Percentiles rank a stretch among this genome's conserved stretches.
Conservation (phyloP, 2,797 vertebrate species). For the Urophycis tenuis region DNA sequence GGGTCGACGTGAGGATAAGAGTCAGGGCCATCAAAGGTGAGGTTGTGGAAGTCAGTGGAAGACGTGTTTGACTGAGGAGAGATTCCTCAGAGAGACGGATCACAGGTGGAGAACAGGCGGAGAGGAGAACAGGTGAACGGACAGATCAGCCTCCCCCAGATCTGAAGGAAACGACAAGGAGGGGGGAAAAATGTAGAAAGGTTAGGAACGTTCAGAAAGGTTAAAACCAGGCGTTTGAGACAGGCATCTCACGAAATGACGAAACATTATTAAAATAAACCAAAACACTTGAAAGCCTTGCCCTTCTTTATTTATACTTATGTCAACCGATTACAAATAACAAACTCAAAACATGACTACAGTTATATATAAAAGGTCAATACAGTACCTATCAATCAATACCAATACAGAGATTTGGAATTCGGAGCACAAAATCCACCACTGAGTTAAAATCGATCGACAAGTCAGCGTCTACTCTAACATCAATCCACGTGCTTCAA, state of each 20-base stretch:
- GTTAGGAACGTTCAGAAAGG: conserved; percentile 12
- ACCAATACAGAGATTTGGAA: background rate
- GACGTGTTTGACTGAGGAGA: conserved; percentile 50
- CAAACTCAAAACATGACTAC: background rate
- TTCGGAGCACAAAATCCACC: background rate
- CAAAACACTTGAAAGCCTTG: conserved; percentile 24
- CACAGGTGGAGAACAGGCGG: conserved; percentile 56
- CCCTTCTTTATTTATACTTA: background rate
- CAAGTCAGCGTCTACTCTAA: background rate
- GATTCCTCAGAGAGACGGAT: conserved; percentile 52
- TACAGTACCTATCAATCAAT: background rate
- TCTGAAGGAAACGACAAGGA: conserved; percentile 63
- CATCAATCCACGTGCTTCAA: background rate
- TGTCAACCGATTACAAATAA: background rate
- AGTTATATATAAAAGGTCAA: too few relatives aligned
- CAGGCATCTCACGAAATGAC: background rate
- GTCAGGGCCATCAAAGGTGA: background rate
- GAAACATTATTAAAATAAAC: background rate
- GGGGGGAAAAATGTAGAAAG: background rate
- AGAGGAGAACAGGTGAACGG: conserved; percentile 51
- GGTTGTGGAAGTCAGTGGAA: conserved; percentile 59
- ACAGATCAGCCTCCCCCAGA: conserved; percentile 77
- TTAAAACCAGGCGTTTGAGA: background rate
- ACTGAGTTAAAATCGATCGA: background rate
- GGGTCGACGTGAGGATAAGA: background rate